Base-by-base conservation (phyloP, 2,113 vertebrate genomes). In the Pedetes capensis region DNA sequence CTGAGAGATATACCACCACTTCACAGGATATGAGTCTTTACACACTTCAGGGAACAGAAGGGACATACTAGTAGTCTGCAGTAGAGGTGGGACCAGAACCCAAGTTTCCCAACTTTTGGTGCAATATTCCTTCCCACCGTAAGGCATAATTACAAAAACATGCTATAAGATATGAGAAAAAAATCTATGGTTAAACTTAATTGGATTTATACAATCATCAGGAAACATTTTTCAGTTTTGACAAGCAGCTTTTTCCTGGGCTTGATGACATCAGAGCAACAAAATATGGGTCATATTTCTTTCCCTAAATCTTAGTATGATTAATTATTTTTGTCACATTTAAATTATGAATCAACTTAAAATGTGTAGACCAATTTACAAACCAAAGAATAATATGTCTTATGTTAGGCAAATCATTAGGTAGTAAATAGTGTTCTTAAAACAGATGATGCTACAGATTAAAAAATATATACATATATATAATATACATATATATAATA, bases 171-270 rank as follows among this genome's bases (percentile, higher is more conserved):
- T 87, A 29, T 63, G 9, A 12, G 51, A 87, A 80, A 39, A 39
- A 12, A n/a, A 42, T 63, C 53, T 82, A 25, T 9, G 37, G 23
- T 3, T 18, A 42, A 87, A 42, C 34, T 55, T 74, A 93, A 87
- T 14, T 55, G 27, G 44, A 93, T 63, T 61, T 81, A 79, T 37
- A 69, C 61, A 72, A 90, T 71, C 71, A 86, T 34, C 89, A 93
- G 57, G 22, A 93, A 91, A 87, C 14, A 92, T 71, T 93, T 93
- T 94, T 96, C 42, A 84, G 16, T 74, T 89, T 84, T 93, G 71
- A 97, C 47, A 87, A 59, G 64, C 9, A 83, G 66, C 6, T 87
- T 84, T 85, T 57, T 13, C 83, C 69, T 89, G 74, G 7, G 93
- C 83, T 94, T 91, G n/a, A 59, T 95, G 64, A 81, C 42, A 71